Percentiles rank a stretch among this genome's conserved stretches.
Conservation (phyloP, 2,888 invertebrate genomes). For the Eupithecia inturbata region DNA sequence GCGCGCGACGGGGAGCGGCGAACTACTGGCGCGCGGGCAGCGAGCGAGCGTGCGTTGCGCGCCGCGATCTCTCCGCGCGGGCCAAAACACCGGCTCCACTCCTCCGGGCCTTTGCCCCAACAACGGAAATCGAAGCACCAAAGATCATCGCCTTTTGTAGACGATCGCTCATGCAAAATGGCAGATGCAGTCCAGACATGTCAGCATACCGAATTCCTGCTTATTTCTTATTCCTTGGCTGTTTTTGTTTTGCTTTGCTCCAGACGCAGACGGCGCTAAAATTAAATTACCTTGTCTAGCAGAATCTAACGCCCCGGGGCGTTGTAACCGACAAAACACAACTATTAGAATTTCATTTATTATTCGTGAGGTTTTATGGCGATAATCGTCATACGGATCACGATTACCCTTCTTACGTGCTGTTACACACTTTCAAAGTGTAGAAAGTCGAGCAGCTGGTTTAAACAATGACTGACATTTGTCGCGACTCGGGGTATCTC, state of each 20-base stretch:
- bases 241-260: constrained; percentile 34
- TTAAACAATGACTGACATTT: constrained; percentile 44
- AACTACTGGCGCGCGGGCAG: constrained; percentile 66
- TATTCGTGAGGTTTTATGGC: constrained; percentile 53
- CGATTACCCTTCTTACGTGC: constrained; percentile 67
- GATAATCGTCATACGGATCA: constrained; percentile 64
- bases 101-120: constrained; percentile 58
- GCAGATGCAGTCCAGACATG: constrained; percentile 44
- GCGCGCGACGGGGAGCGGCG: constrained; percentile 74
- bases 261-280: constrained; percentile 33
- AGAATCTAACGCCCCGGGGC: constrained; percentile 38
- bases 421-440: constrained; percentile 63
- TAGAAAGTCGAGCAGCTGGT: constrained; percentile 62
- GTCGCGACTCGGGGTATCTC: constrained; percentile 48
- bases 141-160: constrained; percentile 65
- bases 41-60: constrained; percentile 58
- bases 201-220: constrained; percentile 34
- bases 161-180: constrained; percentile 49
- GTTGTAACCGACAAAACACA: constrained; percentile 34
- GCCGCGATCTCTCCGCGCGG: constrained; percentile 74
- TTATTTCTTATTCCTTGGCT: constrained; percentile 33
- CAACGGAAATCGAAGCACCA: constrained; percentile 62
- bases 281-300: constrained; percentile 37
- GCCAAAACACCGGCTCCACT: constrained; percentile 61
- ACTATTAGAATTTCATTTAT: constrained; percentile 42